Evolutionary conservation across 1,140 invertebrate species (phyloP).

Genomic region (Pantala flavescens): DNA sequence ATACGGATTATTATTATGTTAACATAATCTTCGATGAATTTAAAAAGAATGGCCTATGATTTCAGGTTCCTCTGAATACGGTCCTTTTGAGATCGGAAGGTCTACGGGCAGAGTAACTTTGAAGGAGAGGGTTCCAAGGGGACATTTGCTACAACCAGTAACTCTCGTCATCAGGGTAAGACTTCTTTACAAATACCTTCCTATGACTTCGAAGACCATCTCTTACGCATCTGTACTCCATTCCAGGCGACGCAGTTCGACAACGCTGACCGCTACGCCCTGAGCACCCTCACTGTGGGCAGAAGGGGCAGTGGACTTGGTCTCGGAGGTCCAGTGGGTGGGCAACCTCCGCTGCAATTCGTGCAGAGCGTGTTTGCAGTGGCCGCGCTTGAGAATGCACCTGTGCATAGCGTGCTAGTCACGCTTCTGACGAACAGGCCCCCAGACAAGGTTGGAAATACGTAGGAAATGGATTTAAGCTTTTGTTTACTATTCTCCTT

Average conservation of each 20-base stretch:
- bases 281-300: conserved; percentile 65
- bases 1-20: too few relatives aligned
- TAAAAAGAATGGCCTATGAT: neutral
- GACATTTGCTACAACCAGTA: conserved; percentile 51
- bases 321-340: conserved; percentile 27
- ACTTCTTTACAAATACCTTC: conserved; percentile 16
- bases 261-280: conserved; percentile 75
- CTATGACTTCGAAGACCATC: too few relatives aligned
- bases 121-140: conserved; percentile 45
- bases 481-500: too few relatives aligned
- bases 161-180: conserved; percentile 60
- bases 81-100: conserved; percentile 44
- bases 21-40: too few relatives aligned
- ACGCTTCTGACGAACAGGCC: conserved; percentile 50
- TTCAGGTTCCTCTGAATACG: conserved; percentile 36
- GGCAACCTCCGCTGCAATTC: conserved; percentile 48
- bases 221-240: too few relatives aligned
- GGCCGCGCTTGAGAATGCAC: conserved; percentile 62
- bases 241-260: conserved; percentile 71
- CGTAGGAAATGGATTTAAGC: too few relatives aligned
- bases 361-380: conserved; percentile 59
- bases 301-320: conserved; percentile 34
- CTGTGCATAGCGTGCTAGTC: conserved; percentile 57
- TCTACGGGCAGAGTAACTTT: conserved; percentile 50
- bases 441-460: conserved; percentile 46